Evolutionary conservation across 2,797 vertebrate genomes (phyloP), one percentile per base, ranked within the genome.

Genomic region (Craterocephalus amniculus): DNA sequence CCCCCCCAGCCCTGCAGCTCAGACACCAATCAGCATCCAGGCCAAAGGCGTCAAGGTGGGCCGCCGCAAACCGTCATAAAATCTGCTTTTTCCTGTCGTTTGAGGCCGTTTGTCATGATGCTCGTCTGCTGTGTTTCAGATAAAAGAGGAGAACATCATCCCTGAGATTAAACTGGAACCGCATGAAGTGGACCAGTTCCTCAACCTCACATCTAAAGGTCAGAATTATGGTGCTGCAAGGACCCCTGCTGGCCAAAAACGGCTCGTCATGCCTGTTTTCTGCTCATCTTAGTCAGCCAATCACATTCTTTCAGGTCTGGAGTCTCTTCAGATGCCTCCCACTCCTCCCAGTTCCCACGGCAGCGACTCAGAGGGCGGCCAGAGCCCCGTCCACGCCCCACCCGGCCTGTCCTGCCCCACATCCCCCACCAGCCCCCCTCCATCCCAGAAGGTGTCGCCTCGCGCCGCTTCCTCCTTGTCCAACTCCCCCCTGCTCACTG

Each of bases 151-250:
- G 85, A 95, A 88, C 14, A 64, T 94, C 76, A 87, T 94, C 77
- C 97, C 97, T 3, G 94, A 98, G 91, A 97, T 99, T 64, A 99
- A 99, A 81, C 83, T 99, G 92, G 97, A 99, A 75, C 97, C 97
- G 22, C 97, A 99, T 29, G 97, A 99, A 90, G 98, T 99, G 70
- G 98, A 99, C 88, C 97, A 97, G 90, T 99, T 99, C 83, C 95
- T 99, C 63, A 99, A 99, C 86, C 93, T 99, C 65, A 97, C 97
- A 57, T 94, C 96, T 66, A 98, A 98, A 98, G 96, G 98, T 99
- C 75, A 82, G 94, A 80, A 10, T 48, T 43, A 2, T 64, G 67
- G 58, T 51, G 55, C 79, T 65, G 4, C 4, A 5, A 24, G 1
- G 86, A 58, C 88, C 76, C 58, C 90, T 90, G 65, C 86, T 83